Percentiles rank a stretch among this genome's conserved stretches.
phyloP scores from a whole-genome alignment of 2,888 invertebrate genomes.

The Tubulanus polymorphus region DNA sequence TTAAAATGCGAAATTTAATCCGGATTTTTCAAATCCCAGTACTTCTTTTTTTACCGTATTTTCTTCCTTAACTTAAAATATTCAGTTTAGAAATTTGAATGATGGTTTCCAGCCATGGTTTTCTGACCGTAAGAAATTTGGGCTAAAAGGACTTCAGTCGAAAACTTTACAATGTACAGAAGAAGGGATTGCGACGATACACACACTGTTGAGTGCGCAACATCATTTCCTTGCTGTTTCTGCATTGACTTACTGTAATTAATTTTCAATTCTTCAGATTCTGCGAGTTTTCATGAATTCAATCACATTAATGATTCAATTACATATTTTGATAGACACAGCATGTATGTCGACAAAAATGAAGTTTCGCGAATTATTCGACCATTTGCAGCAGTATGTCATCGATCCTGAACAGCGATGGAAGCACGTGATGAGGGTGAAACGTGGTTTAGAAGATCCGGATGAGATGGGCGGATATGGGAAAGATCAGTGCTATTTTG shows the following conservation, averaged over 20 bases:
- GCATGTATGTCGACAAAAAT: conserved; percentile 48
- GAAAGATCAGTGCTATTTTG: conserved; percentile 51
- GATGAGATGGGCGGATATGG: conserved; percentile 48
- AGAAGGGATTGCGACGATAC: conserved; percentile 48
- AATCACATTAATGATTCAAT: no score
- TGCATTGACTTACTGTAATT: conserved; percentile 49
- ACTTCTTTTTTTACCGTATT: no score
- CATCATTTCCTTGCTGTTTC: conserved; percentile 41
- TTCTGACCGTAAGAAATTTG: conserved; percentile 42
- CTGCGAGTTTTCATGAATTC: background rate
- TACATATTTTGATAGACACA: conserved; percentile 35
- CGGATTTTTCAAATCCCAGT: no score
- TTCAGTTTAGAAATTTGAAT: conserved; percentile 43
- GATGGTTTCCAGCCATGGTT: conserved; percentile 52
- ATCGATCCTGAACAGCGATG: conserved; percentile 46
- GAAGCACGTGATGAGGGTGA: conserved; percentile 49
- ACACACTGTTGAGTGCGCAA: conserved; percentile 43
- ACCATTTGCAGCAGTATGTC: conserved; percentile 42
- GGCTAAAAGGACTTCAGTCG: conserved; percentile 30
- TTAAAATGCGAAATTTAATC: no score
- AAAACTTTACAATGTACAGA: conserved; percentile 41
- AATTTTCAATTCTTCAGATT: background rate
- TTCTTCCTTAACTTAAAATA: conserved; percentile 2
- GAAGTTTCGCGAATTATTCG: conserved; percentile 48
- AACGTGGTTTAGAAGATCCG: conserved; percentile 42